Conservation (phyloP, 2,888 invertebrate species). For the Aleiodes leptofemur region DNA sequence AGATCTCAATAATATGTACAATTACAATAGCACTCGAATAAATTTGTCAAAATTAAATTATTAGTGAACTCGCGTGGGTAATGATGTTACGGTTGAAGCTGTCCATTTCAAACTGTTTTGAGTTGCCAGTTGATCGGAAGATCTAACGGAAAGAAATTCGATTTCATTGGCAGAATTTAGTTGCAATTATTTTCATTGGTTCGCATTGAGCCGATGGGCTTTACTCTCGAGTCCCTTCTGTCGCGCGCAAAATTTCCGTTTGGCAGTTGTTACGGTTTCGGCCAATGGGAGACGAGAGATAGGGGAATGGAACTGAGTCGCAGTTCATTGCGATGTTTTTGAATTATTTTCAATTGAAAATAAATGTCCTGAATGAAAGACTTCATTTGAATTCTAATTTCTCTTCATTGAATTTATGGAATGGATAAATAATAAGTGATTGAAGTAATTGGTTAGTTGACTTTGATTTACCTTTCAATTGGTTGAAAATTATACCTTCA, state of each 20-base stretch:
- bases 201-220: background rate
- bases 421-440: no score
- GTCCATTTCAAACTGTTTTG: slow-evolving; percentile 13
- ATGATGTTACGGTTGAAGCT: slow-evolving; percentile 11
- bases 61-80: background rate
- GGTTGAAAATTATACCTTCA: no score
- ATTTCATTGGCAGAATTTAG: background rate
- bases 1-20: background rate
- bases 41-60: slow-evolving; percentile 4
- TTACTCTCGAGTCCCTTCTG: background rate
- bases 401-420: no score
- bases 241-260: background rate
- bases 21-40: background rate
- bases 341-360: no score
- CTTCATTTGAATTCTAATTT: no score
- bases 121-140: background rate
- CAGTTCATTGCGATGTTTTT: no score
- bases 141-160: background rate
- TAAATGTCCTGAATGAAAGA: no score
- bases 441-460: no score
- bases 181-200: no score
- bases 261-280: background rate
- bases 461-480: no score
- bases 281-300: background rate
- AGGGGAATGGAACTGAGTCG: background rate